These are phyloP conservation scores for Limonius californicus DNA, from an alignment of 1,140 invertebrate species.

Conservation along the genomic window DNA sequence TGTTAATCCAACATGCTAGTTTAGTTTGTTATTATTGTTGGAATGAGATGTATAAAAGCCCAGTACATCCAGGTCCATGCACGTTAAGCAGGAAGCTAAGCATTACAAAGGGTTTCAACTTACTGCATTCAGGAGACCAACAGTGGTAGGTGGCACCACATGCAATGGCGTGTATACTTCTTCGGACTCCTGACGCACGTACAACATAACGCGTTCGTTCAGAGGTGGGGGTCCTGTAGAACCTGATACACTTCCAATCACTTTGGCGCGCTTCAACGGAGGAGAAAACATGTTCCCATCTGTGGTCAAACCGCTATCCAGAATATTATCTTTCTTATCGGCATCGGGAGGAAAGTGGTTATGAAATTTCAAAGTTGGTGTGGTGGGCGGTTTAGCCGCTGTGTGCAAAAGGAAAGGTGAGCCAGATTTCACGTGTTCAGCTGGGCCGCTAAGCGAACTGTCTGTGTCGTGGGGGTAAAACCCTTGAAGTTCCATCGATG, in stretches of 20 bases:
- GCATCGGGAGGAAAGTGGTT: conserved; percentile 86
- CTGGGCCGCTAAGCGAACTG: conserved; percentile 53
- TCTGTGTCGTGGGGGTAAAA: conserved; percentile 70
- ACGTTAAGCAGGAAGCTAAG: conserved; percentile 52
- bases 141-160: conserved; percentile 87
- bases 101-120: conserved; percentile 54
- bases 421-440: conserved; percentile 59
- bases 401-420: conserved; percentile 74
- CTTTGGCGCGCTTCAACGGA: conserved; percentile 61
- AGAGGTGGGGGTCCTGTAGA: conserved; percentile 57
- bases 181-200: conserved; percentile 93
- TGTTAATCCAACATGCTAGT: conserved; percentile 42
- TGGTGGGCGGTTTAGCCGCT: conserved; percentile 63
- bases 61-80: conserved; percentile 52
- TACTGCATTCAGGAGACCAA: conserved; percentile 91
- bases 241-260: conserved; percentile 49
- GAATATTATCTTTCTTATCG: conserved; percentile 59
- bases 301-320: conserved; percentile 45
- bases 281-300: conserved; percentile 55
- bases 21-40: conserved; percentile 36
- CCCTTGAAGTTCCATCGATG: conserved; percentile 72
- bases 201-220: conserved; percentile 90
- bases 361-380: conserved; percentile 83
- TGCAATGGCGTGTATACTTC: conserved; percentile 94
- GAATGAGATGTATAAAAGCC: conserved; percentile 43